These are phyloP conservation scores for Anolis apletophallus DNA, from an alignment of 2,797 vertebrate species.

Conservation along the genomic window DNA sequence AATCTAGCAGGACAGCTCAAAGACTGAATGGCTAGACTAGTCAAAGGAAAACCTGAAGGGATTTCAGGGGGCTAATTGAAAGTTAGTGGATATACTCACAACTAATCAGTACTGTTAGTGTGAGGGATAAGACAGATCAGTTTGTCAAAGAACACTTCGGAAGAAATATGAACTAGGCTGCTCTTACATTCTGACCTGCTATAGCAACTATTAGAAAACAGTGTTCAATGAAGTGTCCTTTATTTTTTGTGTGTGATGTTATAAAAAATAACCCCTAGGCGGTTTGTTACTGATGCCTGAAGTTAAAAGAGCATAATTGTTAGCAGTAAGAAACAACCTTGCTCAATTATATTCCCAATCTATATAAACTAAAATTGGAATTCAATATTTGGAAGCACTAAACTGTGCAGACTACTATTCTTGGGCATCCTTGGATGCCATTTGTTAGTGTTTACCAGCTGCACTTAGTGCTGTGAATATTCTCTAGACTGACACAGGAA, in stretches of 20 bases:
- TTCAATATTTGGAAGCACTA: neutral
- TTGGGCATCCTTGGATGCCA: neutral
- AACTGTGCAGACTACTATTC: neutral
- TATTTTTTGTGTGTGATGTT: conserved; percentile 1
- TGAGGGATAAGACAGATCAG: too few species aligned
- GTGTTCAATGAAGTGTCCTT: neutral
- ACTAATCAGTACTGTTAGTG: too few species aligned
- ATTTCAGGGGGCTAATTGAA: too few species aligned
- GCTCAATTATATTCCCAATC: neutral
- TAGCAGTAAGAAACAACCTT: conserved; percentile 23
- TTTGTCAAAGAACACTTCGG: too few species aligned
- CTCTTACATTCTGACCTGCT: conserved; percentile 9
- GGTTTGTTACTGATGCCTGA: conserved; percentile 39
- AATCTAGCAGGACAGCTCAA: too few species aligned
- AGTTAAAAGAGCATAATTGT: neutral
- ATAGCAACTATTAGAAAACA: neutral
- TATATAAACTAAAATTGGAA: conserved; percentile 42
- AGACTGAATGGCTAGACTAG: too few species aligned
- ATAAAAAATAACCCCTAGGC: conserved; percentile 37
- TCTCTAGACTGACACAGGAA: neutral
- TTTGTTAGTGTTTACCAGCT: neutral
- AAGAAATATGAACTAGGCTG: neutral
- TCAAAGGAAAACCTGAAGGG: too few species aligned
- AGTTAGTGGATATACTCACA: too few species aligned
- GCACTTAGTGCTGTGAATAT: neutral